Evolutionary conservation across 2,113 vertebrate genomes (phyloP), one percentile per base, ranked within the genome.

Genomic region (Rhineura floridana): DNA sequence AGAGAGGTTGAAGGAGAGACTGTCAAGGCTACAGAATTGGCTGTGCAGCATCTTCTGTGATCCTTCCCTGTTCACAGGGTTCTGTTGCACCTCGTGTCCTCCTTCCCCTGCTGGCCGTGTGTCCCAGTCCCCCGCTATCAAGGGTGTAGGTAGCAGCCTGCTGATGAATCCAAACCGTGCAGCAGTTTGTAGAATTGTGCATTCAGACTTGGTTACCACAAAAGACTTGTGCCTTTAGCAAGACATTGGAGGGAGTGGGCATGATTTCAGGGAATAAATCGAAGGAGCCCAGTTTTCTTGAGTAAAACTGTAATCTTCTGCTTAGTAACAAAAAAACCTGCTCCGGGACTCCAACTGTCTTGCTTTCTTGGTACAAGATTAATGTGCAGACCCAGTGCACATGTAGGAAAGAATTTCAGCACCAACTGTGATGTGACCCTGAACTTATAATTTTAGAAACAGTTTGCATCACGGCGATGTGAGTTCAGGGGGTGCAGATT

Each of bases 321-420:
- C 25, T 55, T 39, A 21, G 6, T 82, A 82, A 82, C 12, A 15
- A 33, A 9, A 44, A 83, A 48, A 30, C 28, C 44, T 48, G 63
- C 8, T 48, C 19, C 33, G 33, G 75, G 46, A 7, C 48, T 23
- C 3, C 10, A 2, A 1, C 11, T 6, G 19, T 62, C 55, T 46
- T 33, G 21, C 23, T 50, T 52, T 33, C 13, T n/a, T 0, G 0
- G 17, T 67, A 25, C 46, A 30, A 65, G 52, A 73, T 65, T 2
- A 88, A 76, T 13, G n/a, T 3, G 2, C 3, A 9, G 50, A 67
- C 12, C 9, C 30, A 44, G 23, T 17, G 8, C 23, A 25, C 0
- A 0, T 28, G 33, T 19, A 48, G 50, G 75, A 36, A 48, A 65
- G 36, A 15, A n/a, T 23, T 15, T 62, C 33, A 59, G 30, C 19